phyloP scores from a whole-genome alignment of 2,797 vertebrate species.

The Cuniculus paca region DNA sequence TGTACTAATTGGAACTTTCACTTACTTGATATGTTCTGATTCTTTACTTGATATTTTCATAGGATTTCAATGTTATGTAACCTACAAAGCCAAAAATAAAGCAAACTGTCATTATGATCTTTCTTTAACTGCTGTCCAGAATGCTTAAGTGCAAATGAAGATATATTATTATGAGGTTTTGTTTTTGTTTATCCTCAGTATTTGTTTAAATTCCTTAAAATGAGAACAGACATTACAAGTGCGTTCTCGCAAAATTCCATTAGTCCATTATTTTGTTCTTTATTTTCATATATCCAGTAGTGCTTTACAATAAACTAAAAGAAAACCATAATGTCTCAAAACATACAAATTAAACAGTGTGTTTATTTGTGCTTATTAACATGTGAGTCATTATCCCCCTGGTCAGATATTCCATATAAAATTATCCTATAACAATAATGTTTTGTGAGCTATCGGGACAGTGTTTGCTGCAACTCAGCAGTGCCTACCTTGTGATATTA shows the following conservation, averaged over 20 bases:
- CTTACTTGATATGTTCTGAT: slow-evolving; percentile 67
- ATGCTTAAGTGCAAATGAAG: slow-evolving; percentile 17
- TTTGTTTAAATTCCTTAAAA: slow-evolving; percentile 13
- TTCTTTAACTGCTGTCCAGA: slow-evolving; percentile 61
- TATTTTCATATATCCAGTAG: slow-evolving; percentile 22
- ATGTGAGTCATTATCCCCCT: neutral
- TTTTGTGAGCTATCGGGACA: neutral
- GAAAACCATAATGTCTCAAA: neutral
- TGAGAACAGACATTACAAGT: neutral
- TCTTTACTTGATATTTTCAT: slow-evolving; percentile 70
- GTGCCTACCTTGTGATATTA: neutral
- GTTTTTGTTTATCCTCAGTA: neutral
- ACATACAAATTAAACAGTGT: neutral
- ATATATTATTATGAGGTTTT: neutral
- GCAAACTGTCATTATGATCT: slow-evolving; percentile 38
- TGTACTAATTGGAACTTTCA: slow-evolving; percentile 80
- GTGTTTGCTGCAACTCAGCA: neutral
- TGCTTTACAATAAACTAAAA: neutral
- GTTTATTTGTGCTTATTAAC: neutral
- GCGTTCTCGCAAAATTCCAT: neutral
- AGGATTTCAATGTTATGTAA: slow-evolving; percentile 57
- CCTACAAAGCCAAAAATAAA: slow-evolving; percentile 51
- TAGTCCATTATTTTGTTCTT: neutral
- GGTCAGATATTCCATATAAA: slow-evolving; percentile 22
- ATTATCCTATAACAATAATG: neutral